Conservation (phyloP, 2,888 invertebrate species). For the Phragmatobia fuliginosa region DNA sequence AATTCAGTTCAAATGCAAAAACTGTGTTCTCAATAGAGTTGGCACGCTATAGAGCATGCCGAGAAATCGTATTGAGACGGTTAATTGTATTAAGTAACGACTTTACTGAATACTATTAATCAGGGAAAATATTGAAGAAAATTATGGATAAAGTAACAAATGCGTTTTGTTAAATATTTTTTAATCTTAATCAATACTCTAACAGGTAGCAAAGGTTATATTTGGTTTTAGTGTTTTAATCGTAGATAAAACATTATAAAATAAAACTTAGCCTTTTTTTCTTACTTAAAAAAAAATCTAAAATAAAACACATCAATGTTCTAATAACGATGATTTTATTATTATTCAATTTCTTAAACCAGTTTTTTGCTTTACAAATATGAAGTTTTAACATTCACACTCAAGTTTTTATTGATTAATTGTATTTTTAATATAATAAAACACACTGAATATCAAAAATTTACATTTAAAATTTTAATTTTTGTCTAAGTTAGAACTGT, state of each 20-base stretch:
- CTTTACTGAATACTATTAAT: slow-evolving; percentile 32
- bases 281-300: background rate
- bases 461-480: too few relatives aligned
- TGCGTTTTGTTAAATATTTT: background rate
- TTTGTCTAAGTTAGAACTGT: too few relatives aligned
- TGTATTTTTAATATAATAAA: background rate
- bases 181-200: background rate
- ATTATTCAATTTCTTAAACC: background rate
- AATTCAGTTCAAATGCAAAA: slow-evolving; percentile 29
- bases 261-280: too few relatives aligned
- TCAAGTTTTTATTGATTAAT: background rate
- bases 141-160: background rate
- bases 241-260: too few relatives aligned
- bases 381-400: background rate
- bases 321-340: background rate
- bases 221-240: background rate
- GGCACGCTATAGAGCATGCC: slow-evolving; percentile 52
- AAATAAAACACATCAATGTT: background rate
- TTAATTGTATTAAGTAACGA: slow-evolving; percentile 40
- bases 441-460: background rate
- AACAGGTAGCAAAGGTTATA: background rate
- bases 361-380: background rate
- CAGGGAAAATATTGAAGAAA: slow-evolving; percentile 6
- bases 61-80: slow-evolving; percentile 51
- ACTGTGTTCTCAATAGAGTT: slow-evolving; percentile 31